phyloP scores from a whole-genome alignment of 2,113 vertebrate genomes.

The Uropsilus gracilis region DNA sequence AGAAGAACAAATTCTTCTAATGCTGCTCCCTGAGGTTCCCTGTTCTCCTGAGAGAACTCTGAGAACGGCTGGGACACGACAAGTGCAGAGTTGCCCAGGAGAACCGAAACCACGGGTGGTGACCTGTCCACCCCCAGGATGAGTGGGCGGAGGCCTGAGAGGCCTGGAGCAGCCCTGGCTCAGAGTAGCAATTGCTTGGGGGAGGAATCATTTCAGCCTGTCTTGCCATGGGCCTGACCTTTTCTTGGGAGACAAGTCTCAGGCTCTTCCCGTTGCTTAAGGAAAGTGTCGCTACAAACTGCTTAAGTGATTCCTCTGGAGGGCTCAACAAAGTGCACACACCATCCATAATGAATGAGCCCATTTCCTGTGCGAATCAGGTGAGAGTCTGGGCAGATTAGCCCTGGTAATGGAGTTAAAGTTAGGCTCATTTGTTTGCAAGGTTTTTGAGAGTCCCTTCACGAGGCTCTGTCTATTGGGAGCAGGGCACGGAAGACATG shows the following conservation, averaged over 20 bases:
- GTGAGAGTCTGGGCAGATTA: conserved; percentile 72
- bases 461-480: neutral
- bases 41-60: neutral
- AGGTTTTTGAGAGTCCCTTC: conserved; percentile 60
- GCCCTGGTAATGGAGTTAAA: conserved; percentile 68
- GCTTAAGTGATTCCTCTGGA: conserved; percentile 49
- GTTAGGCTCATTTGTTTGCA: conserved; percentile 78
- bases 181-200: fast-evolving
- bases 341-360: conserved; percentile 76
- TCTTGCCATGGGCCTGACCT: neutral
- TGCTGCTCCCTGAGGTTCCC: neutral
- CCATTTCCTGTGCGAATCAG: conserved; percentile 74
- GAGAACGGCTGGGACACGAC: neutral
- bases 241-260: conserved; percentile 45
- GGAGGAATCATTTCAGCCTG: neutral
- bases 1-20: neutral
- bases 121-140: too few species aligned
- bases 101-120: fast-evolving
- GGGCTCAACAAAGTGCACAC: conserved; percentile 48
- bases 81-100: fast-evolving
- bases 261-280: conserved; percentile 54
- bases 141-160: fast-evolving
- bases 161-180: neutral
- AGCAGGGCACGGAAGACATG: neutral
- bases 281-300: conserved; percentile 58